Base-by-base conservation (phyloP, 2,888 invertebrate species). In the Aphidius colemani region DNA sequence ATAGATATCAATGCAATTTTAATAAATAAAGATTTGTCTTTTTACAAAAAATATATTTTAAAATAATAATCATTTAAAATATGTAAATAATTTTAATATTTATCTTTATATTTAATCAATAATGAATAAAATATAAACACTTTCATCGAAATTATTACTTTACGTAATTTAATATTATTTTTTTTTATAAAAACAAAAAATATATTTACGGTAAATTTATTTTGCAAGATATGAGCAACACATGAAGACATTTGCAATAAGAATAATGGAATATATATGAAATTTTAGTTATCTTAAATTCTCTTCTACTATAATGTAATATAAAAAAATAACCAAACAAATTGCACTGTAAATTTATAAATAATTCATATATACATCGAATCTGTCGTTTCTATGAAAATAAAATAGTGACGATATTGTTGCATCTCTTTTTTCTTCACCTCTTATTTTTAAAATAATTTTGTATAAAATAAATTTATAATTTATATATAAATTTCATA, bases 361-460 rank as follows among this genome's bases (percentile, higher is more conserved):
- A 72, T 73, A 69, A 72, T 73, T 72, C 72, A 73, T 67, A 60
- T 56, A 48, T 11, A 46, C 59, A 57, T 59, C 49, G 66, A 70
- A 71, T 72, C 71, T 71, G 71, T 71, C 71, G 71, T 70, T 71
- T 69, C 62, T 44, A 57, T 56, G 61, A 51, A 63, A 66, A 68
- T 65, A 57, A 30, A 67, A 67, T 64, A 57, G 61, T 18, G 43
- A 51, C 55, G 11, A 30, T n/a, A n/a, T n/a, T 30, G 46, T 40
- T 55, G 45, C n/a, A 45, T 46, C 13, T 46, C 30, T 55, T n/a
- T 55, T 55, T 55, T 53, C 13, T n/a, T 53, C 11, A 44, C n/a
- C 13, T 43, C 13, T 43, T 44, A n/a, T 18, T 43, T 50, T 49
- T 49, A 11, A 49, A 49, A 6, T 7, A 49, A 49, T 49, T 49